Evolutionary conservation across 2,113 vertebrate species (phyloP), one percentile per base, ranked within the genome.

Genomic region (Chinchilla lanigera): DNA sequence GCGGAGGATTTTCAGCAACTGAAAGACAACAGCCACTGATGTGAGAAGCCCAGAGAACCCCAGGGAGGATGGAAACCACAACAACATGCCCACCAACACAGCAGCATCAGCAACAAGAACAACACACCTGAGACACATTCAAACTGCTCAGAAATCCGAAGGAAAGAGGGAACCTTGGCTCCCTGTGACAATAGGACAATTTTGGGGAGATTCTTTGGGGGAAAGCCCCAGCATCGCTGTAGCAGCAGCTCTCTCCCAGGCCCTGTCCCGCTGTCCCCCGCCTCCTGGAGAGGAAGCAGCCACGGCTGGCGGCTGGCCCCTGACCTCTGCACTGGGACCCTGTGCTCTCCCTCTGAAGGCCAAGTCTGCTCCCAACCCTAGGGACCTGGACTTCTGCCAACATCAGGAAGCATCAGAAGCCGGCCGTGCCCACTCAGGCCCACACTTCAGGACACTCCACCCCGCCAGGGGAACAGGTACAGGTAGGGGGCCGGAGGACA

Each of bases 91-190:
- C 3, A 73, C 20, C 44, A n/a, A 10, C 69, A 38, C 16, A 69
- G 87, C 13, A 65, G 35, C 38, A 93, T n/a, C 65, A 35, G 63
- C 11, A 77, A 67, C 56, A 75, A 85, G 73, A 75, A 56, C 63
- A 61, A 89, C 71, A 65, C 6, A 52, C 58, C 19, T 44, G n/a
- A 92, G 38, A 92, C 17, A 96, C 13, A 89, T 28, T 73, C 38
- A 86, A 89, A 52, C 33, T 71, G 28, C 10, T 82, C 44, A 22
- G 89, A 96, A 95, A 92, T 67, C 65, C 69, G 54, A 83, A 52
- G 63, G 35, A 24, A 77, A 56, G 54, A 94, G 19, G 90, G 75
- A 86, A 60, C 56, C 1, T 61, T 91, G 38, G 73, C 44, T 44
- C 8, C 52, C 20, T 35, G 69, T 14, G 3, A 50, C 47, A 50